Base-by-base conservation (phyloP, 2,797 vertebrate genomes). In the Taenioides sp. region DNA sequence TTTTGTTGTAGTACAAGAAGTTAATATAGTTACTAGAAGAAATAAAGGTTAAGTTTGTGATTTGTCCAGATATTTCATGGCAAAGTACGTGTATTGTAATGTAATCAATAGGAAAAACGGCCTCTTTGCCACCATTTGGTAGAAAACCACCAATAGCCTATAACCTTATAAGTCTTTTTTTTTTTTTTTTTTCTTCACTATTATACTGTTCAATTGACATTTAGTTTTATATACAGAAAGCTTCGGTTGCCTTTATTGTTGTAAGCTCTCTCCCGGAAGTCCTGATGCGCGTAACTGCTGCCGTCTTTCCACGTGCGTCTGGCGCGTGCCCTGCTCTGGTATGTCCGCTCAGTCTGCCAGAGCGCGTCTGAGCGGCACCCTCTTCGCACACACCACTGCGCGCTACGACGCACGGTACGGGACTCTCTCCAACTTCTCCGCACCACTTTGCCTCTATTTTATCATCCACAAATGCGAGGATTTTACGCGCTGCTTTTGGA, bases 311-410 rank as follows among this genome's bases (percentile, higher is more conserved):
- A 52, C 76, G 65, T 37, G 78, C 43, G 61, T 58, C 62, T 78
- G 83, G 70, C 79, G 34, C 10, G 75, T 4, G 71, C 75, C 72
- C 86, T 77, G 86, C 85, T 72, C 76, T 80, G 80, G 75, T 84
- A 84, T 83, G 82, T 84, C 69, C 71, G 76, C 43, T 71, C 85
- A 86, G 86, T 88, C 78, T 72, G 87, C 77, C 74, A 71, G 50
- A 78, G 86, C 84, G 74, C 52, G 68, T 71, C 80, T 69, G 80
- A 81, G 72, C 65, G 83, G 65, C 65, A 52, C 49, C n/a, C 43
- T 31, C 49, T 20, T 25, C 71, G 59, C 76, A 18, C 80, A 70
- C 76, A 70, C 70, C 74, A 72, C 71, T 72, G 17, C 80, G 59
- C 69, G 37, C 65, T 14, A 70, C 7, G 27, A 80, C 82, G 58